Base-by-base conservation (phyloP, 53 echinoderm and acorn worm genomes). In the Mesocentrotus franciscanus region DNA sequence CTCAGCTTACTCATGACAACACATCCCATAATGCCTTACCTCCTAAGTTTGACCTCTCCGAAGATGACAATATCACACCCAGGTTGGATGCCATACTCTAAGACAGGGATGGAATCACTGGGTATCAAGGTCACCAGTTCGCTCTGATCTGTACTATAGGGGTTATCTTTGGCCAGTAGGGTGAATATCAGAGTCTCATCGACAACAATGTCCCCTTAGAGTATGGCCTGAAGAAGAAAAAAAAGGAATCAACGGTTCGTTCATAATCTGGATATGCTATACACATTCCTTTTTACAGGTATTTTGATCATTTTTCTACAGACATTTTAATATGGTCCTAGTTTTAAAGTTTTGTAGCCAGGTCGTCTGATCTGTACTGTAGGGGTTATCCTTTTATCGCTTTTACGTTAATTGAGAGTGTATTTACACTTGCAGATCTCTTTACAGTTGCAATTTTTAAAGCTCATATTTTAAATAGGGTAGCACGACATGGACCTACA, bases 71-170 rank as follows among this genome's bases (percentile, higher is more conserved):
- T 97, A 85, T 97, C 96, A 62, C 97, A 96, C 62, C 97, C 97
- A 10, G 98, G 97, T 62, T 96, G 97, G 49, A 97, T 83, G 93
- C 95, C 96, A 94, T 97, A 98, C 83, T 97, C 96, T 79, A 98
- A 90, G 57, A 97, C 93, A 81, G 98, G 98, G 66, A 96, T 95
- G 71, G 96, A 96, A 7, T 90, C 96, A 10, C 26, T 24, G 71
- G 95, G 93, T 62, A 97, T 18, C 72, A 97, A 85, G 72, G 90
- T 87, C 62, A 97, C 83, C 56, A 84, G 91, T 8, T 97, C 94
- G 30, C 89, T 71, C 71, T 92, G 85, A 61, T 85, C 85, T n/a
- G 39, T 64, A n/a, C 56, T 85, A 56, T 85, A 87, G 7, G 95
- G 87, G 30, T 94, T 62, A n/a, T 56, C 56, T n/a, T 85, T n/a